Base-by-base conservation (phyloP, 1,140 invertebrate genomes). In the Chrysoperla carnea region DNA sequence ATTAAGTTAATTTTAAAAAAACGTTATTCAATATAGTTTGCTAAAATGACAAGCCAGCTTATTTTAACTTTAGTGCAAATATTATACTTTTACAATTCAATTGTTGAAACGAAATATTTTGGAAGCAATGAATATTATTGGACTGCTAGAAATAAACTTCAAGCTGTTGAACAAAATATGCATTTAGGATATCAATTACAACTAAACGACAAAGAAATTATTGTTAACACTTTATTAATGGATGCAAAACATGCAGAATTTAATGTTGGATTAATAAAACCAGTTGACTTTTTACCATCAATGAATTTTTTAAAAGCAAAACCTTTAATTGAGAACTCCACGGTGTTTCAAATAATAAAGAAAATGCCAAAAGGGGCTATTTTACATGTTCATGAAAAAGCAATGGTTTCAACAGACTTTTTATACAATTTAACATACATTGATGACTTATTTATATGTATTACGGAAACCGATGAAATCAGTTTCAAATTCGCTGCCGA, bases 331-430 rank as follows among this genome's bases (percentile, higher is more conserved):
- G 68, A 74, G 11, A 48, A 68, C 1, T 83, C 82, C 0, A 56
- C 68, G 39, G 72, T 86, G 0, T 87, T 77, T 44, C 54, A 71
- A 40, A 71, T 86, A 6, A 72, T 88, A n/a, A 60, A 69, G 45
- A 61, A 64, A 17, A 71, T 83, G 63, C 78, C 79, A 0, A 79
- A 80, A 65, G 84, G 82, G 17, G 73, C 71, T 0, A 71, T 73
- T 0, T 62, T 88, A 0, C 84, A 87, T 52, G 57, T 72, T 1
- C 84, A 87, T 50, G 76, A 84, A 43, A 69, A 72, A 6, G 72
- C 76, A 0, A 63, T 79, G 0, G 67, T 72, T 0, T 74, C 74
- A 3, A 57, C 67, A 0, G 70, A 79, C 40, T 88, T 74, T 59
- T 45, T 87, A 0, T 63, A 81, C 8, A 75, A 80, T 39, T 61